Evolutionary conservation across 2,797 vertebrate genomes (phyloP).

Genomic region (Sebastes umbrosus): DNA sequence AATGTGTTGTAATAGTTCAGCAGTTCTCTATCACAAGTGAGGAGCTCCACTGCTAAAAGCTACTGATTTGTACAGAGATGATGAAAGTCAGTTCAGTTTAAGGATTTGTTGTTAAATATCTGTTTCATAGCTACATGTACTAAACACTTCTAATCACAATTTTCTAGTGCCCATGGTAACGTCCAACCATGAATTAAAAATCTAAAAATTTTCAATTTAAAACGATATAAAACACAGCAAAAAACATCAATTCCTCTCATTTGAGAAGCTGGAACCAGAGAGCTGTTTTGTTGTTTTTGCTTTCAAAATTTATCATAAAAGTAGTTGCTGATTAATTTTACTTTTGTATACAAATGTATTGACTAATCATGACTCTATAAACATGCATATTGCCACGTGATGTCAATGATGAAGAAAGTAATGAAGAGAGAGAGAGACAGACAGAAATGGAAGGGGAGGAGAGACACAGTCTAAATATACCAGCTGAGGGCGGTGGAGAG

Average conservation of each 20-base stretch:
- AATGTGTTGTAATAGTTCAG: too few species aligned
- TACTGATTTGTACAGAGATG: neutral
- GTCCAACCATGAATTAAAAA: neutral
- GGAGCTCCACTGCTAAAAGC: neutral
- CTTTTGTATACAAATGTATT: neutral
- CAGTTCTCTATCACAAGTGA: neutral
- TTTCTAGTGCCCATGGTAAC: neutral
- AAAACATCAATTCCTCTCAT: neutral
- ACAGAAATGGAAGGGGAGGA: neutral
- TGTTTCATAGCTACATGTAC: neutral
- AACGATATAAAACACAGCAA: neutral
- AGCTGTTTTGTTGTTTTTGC: neutral
- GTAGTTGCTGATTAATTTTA: neutral
- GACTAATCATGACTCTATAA: neutral
- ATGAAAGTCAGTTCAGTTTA: neutral
- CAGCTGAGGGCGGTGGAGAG: slow-evolving; percentile 52
- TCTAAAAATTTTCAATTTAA: neutral
- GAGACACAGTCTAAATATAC: slow-evolving; percentile 49
- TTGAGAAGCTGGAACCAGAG: neutral
- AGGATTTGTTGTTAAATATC: neutral
- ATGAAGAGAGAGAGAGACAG: neutral
- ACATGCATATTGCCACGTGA: neutral
- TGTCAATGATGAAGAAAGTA: neutral
- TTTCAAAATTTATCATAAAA: neutral
- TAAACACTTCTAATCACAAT: neutral